phyloP scores from a whole-genome alignment of 2,113 vertebrate species.

The Poeciliopsis occidentalis region DNA sequence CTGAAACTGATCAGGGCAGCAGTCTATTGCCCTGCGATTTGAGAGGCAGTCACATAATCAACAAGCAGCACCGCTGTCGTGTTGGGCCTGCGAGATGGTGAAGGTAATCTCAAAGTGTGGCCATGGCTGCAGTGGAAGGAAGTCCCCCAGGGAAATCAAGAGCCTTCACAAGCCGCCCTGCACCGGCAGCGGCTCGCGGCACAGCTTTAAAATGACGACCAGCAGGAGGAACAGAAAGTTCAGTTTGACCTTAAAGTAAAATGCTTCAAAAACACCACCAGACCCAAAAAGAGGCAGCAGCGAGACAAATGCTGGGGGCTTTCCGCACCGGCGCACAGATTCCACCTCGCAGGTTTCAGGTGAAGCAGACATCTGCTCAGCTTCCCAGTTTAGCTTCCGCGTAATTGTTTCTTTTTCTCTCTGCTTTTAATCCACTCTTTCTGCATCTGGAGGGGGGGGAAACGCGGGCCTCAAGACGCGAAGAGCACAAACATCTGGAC shows the following conservation, averaged over 20 bases:
- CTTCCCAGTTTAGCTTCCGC: conserved; percentile 17
- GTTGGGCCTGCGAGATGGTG: conserved; percentile 53
- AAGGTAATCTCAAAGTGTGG: conserved; percentile 71
- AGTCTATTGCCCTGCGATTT: conserved; percentile 43
- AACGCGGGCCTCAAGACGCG: conserved; percentile 38
- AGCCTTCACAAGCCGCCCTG: conserved; percentile 64
- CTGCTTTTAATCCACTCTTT: conserved; percentile 2
- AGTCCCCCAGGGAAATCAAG: conserved; percentile 74
- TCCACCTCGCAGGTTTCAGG: conserved; percentile 13
- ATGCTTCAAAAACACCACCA: conserved; percentile 33
- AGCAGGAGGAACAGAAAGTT: conserved; percentile 42
- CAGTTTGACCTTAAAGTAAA: conserved; percentile 45
- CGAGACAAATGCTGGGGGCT: conserved; percentile 13
- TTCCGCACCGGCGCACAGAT: conserved; percentile 14
- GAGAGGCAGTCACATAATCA: conserved; percentile 64
- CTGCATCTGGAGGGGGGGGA: conserved; percentile 1
- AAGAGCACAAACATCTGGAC: conserved; percentile 40
- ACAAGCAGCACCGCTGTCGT: conserved; percentile 45
- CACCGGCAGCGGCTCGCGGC: conserved; percentile 48
- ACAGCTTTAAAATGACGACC: conserved; percentile 50
- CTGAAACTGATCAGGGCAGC: conserved; percentile 37
- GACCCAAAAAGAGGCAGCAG: background rate
- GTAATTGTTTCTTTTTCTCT: conserved; percentile 3
- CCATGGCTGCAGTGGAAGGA: conserved; percentile 39
- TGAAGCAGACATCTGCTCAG: conserved; percentile 10